These are phyloP conservation scores for Alcis repandata DNA, from an alignment of 2,888 invertebrate species.

Conservation along the genomic window DNA sequence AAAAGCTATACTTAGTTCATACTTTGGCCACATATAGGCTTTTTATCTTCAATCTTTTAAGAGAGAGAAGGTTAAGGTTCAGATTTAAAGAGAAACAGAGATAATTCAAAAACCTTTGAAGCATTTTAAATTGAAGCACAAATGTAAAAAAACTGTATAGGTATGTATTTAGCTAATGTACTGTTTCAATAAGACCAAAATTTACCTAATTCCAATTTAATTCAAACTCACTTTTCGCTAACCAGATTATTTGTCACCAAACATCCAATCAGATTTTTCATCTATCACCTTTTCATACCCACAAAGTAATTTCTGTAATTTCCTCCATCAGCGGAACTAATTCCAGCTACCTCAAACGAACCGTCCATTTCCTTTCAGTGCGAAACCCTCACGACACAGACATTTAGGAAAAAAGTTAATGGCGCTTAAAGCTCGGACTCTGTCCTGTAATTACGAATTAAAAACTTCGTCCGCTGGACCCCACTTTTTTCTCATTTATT, in stretches of 20 bases:
- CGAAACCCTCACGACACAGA: conserved; percentile 72
- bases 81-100: no score
- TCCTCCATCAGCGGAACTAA: conserved; percentile 61
- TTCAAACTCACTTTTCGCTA: neutral
- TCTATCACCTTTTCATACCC: conserved; percentile 22
- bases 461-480: conserved; percentile 82
- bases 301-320: conserved; percentile 49
- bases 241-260: neutral
- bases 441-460: conserved; percentile 86
- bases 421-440: conserved; percentile 83
- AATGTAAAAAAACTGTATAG: no score
- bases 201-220: no score
- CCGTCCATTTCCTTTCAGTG: conserved; percentile 68
- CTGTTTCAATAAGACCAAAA: no score
- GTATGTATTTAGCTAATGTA: no score
- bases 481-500: conserved; percentile 85
- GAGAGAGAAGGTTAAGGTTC: no score
- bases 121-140: no score
- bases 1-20: no score
- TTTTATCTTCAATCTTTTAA: no score
- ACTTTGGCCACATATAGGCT: no score
- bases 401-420: conserved; percentile 85
- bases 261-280: neutral
- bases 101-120: no score
- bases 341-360: conserved; percentile 74